Evolutionary conservation across 2,888 invertebrate species (phyloP), one percentile per base, ranked within the genome.

Genomic region (Melieria omissa): DNA sequence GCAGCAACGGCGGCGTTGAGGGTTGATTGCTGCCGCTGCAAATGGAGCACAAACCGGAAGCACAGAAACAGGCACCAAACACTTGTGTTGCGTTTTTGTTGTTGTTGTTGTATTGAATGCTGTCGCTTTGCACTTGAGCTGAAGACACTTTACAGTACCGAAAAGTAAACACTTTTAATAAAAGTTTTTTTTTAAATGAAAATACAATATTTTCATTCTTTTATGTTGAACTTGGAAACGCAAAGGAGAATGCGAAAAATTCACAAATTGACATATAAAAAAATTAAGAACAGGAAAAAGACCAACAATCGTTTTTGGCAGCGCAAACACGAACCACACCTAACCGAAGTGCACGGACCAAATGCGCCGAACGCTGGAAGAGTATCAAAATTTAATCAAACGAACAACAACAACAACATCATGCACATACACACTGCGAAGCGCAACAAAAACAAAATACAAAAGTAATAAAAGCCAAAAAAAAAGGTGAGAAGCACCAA

Each of bases 281-380:
- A 12, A 52, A 52, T 6, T n/a, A 52, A 52, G 0, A 52, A 52
- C 7, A 52, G 14, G 14, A 9, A 49, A 9, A 49, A 49, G 1
- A 52, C 6, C n/a, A 52, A 14, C 52, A 52, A 52, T 5, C 14
- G 14, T 52, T 52, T 46, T 44, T 7, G 5, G 60, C 60, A 52
- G 60, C 60, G 60, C 60, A 67, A 67, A 58, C 49, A 49, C 57
- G 57, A 63, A 55, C 57, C 63, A 63, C 57, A 63, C 69, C 63
- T 57, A 63, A 57, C 29, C 5, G 62, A 46, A 63, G 41, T 42
- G 14, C 54, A 63, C 10, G 29, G 54, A 69, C 47, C 16, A 57
- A 63, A 63, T 46, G 55, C 54, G 3, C 10, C 8, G 60, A 60
- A 49, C 47, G 16, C 46, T 55, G 46, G 9, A 63, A 55, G 46